Evolutionary conservation across 2,113 vertebrate species (phyloP).

Genomic region (Acrocephalus arundinaceus): DNA sequence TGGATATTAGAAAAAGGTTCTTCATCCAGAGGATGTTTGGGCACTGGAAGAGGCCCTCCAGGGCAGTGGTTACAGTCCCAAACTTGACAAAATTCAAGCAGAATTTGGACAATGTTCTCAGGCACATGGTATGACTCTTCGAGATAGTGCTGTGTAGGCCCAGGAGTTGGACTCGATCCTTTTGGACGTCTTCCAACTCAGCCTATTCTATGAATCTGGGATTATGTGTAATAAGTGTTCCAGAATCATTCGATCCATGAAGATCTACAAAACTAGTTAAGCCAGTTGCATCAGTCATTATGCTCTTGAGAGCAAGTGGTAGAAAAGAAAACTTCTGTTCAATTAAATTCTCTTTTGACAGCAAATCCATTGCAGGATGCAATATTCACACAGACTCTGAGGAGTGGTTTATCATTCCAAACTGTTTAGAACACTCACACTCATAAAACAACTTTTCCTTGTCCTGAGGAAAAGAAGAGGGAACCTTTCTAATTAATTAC

Average conservation of each 20-base stretch:
- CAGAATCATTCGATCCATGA: neutral
- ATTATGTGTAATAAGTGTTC: neutral
- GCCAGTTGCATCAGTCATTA: neutral
- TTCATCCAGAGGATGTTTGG: neutral
- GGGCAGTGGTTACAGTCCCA: neutral
- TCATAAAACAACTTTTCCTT: conserved; percentile 66
- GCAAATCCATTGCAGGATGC: conserved; percentile 48
- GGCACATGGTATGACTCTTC: neutral
- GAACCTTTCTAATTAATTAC: conserved; percentile 52
- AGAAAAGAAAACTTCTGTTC: conserved; percentile 25
- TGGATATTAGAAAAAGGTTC: neutral
- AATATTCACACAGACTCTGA: conserved; percentile 41
- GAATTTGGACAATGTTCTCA: neutral
- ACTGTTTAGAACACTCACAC: conserved; percentile 68
- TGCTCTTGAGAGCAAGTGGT: conserved; percentile 21
- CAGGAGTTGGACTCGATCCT: neutral
- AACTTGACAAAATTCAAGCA: neutral
- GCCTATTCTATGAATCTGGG: neutral
- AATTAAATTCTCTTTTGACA: conserved; percentile 29
- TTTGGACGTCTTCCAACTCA: neutral
- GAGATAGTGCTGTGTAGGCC: neutral
- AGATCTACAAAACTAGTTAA: conserved; percentile 24
- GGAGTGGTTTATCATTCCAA: conserved; percentile 60
- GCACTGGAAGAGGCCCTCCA: neutral
- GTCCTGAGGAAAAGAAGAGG: conserved; percentile 38